phyloP scores from a whole-genome alignment of 2,888 invertebrate genomes.

The Odontocolon sp. region DNA sequence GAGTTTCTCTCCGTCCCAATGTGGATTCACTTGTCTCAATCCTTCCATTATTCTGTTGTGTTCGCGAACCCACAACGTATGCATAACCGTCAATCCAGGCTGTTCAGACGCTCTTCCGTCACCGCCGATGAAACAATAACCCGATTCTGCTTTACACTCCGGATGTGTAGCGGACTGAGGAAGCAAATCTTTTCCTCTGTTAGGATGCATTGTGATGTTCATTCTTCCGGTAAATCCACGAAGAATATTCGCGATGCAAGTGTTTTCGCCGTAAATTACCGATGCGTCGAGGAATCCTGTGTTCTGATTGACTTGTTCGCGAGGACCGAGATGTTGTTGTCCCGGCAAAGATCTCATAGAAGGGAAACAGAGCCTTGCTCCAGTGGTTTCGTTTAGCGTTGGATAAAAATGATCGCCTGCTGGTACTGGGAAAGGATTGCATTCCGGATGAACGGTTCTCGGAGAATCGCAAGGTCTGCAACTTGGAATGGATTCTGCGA shows the following conservation, averaged over 20 bases:
- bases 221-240: slow-evolving; percentile 91
- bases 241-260: slow-evolving; percentile 89
- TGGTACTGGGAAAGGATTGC: slow-evolving; percentile 95
- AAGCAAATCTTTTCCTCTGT: slow-evolving; percentile 89
- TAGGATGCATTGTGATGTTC: slow-evolving; percentile 90
- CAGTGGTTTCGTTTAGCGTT: slow-evolving; percentile 91
- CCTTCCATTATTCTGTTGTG: slow-evolving; percentile 94
- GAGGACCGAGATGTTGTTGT: slow-evolving; percentile 92
- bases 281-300: slow-evolving; percentile 94
- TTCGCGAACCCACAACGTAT: slow-evolving; percentile 93
- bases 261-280: slow-evolving; percentile 94
- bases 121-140: slow-evolving; percentile 93
- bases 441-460: slow-evolving; percentile 94
- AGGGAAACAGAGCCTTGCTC: slow-evolving; percentile 93
- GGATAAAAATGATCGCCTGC: slow-evolving; percentile 95
- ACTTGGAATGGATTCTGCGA: slow-evolving; percentile 94
- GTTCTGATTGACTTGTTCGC: slow-evolving; percentile 97
- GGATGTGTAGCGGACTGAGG: slow-evolving; percentile 90
- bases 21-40: slow-evolving; percentile 90
- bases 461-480: slow-evolving; percentile 94
- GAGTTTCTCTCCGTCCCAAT: slow-evolving; percentile 94
- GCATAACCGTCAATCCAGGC: slow-evolving; percentile 93
- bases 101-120: slow-evolving; percentile 97
- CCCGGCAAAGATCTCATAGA: slow-evolving; percentile 97
- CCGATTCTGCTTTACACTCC: slow-evolving; percentile 93